Base-by-base conservation (phyloP, 2,113 vertebrate species). In the Nesogale talazaci region DNA sequence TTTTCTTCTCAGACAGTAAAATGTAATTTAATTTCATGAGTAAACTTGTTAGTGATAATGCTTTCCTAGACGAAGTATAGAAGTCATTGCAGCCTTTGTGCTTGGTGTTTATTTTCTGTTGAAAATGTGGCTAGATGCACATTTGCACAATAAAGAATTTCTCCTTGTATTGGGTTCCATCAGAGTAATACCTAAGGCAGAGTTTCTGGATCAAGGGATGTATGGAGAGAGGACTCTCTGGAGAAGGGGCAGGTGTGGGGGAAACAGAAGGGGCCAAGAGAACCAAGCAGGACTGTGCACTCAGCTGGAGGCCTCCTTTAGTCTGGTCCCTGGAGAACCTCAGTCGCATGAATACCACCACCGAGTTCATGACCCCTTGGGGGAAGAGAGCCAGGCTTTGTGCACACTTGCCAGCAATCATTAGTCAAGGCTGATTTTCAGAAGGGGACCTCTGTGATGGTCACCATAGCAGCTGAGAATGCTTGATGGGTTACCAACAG, bases 41-140 rank as follows among this genome's bases (percentile, higher is more conserved):
- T 57, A 36, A 79, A 16, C 67, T 75, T 25, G 61, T 85, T 75
- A 78, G 79, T 52, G 25, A 83, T 57, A 12, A 42, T 85, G 59
- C 40, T 92, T 93, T 83, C 79, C 10, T 63, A 70, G 36, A 19
- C 17, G 31, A 94, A 93, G 84, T 70, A 86, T 34, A 76, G 36
- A 84, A 20, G 85, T 70, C 34, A 42, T n/a, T 69, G 27, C 36
- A 57, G 56, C 42, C 42, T 46, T 46, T 46, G 42, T 46, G 42
- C 42, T 46, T 46, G 42, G 42, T 0, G 72, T 79, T 89, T 83
- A 42, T 89, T 92, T 93, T 81, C n/a, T 85, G 56, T 78, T 52
- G 86, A 87, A 56, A 72, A 59, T 17, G 67, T 25, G 42, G 42
- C 42, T 84, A 77, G 46, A 36, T 72, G 6, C 12, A 31, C 4